A percentile compares a stretch with the other conserved stretches of the same genome.
phyloP scores from a whole-genome alignment of 2,113 vertebrate species.

The Ibidorhyncha struthersii region DNA sequence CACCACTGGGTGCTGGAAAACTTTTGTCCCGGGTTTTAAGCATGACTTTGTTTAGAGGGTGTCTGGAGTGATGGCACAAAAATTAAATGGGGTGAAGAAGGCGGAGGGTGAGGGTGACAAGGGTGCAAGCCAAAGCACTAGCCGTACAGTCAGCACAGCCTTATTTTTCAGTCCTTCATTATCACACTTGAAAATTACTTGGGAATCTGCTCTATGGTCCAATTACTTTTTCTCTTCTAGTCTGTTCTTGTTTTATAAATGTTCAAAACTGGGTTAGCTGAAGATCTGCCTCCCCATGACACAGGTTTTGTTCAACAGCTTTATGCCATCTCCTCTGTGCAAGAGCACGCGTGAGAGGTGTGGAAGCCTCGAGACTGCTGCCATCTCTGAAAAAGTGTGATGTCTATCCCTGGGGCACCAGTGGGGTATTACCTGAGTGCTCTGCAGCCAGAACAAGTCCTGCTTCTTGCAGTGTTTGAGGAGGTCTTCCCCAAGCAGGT shows the following conservation, averaged over 20 bases:
- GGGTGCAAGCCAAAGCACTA: rapidly evolving
- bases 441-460: not conserved
- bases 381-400: not conserved
- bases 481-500: not conserved
- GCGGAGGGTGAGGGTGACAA: not conserved
- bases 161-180: not conserved
- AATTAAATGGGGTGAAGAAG: not conserved
- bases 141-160: rapidly evolving
- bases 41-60: not conserved
- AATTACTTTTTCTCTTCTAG: not conserved
- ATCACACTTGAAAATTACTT: not conserved
- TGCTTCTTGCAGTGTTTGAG: not conserved
- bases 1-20: not conserved
- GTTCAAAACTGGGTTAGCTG: not conserved
- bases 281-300: not conserved
- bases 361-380: not conserved
- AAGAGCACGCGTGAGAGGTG: not conserved
- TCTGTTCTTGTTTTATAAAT: not conserved
- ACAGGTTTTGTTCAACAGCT: not conserved
- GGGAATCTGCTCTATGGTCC: not conserved
- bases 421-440: not conserved
- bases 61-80: not conserved
- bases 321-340: not conserved
- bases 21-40: not conserved
- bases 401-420: not conserved